phyloP scores from a whole-genome alignment of 1,140 invertebrate species.

The Geopemphigus sp. region DNA sequence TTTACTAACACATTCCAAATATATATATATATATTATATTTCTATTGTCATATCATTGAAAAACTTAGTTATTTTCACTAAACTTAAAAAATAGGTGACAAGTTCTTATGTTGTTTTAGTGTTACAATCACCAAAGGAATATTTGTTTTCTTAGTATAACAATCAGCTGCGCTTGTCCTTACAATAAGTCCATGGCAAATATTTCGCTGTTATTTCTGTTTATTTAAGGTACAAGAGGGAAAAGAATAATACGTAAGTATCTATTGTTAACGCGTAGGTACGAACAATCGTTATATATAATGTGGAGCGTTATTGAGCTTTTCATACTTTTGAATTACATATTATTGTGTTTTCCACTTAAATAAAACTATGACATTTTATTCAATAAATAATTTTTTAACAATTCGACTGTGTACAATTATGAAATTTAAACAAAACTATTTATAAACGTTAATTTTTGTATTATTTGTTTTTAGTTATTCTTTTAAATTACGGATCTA shows the following conservation, averaged over 20 bases:
- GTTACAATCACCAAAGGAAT: constrained; percentile 29
- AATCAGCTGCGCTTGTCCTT: background rate
- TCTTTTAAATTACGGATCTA: too few relatives aligned
- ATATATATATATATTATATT: background rate
- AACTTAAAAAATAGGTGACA: constrained; percentile 11
- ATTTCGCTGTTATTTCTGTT: background rate
- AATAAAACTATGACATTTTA: background rate
- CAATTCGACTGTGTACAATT: too few relatives aligned
- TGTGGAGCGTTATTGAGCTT: background rate
- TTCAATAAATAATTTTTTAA: background rate
- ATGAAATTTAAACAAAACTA: too few relatives aligned
- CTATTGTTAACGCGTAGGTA: constrained; percentile 8
- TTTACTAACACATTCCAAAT: background rate
- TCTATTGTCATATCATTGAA: background rate
- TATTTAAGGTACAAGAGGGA: background rate
- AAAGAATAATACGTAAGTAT: background rate
- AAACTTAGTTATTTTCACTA: constrained; percentile 1
- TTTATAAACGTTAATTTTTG: too few relatives aligned
- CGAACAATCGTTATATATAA: background rate
- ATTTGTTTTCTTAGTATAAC: constrained; percentile 2
- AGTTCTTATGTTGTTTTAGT: constrained; percentile 32
- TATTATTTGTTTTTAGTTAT: too few relatives aligned
- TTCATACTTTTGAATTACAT: background rate
- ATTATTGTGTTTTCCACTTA: too few relatives aligned
- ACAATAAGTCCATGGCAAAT: background rate